These are phyloP conservation scores for Parambassis ranga DNA, from an alignment of 2,797 vertebrate species.

Conservation along the genomic window DNA sequence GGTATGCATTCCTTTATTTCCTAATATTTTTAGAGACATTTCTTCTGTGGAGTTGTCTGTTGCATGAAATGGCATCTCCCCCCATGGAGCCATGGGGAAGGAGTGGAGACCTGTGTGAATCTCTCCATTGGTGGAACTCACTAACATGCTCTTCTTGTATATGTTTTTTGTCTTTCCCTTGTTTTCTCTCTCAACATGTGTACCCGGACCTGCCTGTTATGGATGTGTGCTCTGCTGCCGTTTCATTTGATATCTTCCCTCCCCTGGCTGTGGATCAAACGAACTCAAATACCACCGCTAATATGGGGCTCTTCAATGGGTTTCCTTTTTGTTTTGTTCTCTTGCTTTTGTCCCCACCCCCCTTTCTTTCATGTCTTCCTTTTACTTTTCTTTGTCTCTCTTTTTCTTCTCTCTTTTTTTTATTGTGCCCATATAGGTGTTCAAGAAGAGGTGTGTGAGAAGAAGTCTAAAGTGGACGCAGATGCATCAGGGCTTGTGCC, in stretches of 20 bases:
- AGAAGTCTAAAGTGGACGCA: slow-evolving; percentile 68
- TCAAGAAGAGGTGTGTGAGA: slow-evolving; percentile 53
- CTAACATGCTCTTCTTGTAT: slow-evolving; percentile 79
- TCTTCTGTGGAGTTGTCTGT: slow-evolving; percentile 43
- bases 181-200: slow-evolving; percentile 83
- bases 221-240: slow-evolving; percentile 77
- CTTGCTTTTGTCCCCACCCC: slow-evolving; percentile 18
- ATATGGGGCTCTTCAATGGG: slow-evolving; percentile 74
- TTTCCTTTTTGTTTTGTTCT: slow-evolving; percentile 51
- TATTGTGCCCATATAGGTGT: slow-evolving; percentile 58
- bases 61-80: slow-evolving; percentile 62
- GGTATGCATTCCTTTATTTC: slow-evolving; percentile 63
- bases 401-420: slow-evolving; percentile 40
- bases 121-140: slow-evolving; percentile 45
- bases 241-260: slow-evolving; percentile 76
- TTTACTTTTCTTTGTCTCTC: slow-evolving; percentile 24
- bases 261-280: slow-evolving; percentile 73
- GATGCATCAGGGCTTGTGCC: slow-evolving; percentile 78
- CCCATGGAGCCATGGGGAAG: slow-evolving; percentile 63
- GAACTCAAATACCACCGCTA: slow-evolving; percentile 71
- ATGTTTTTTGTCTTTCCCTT: slow-evolving; percentile 83
- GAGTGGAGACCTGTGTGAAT: slow-evolving; percentile 73
- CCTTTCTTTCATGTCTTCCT: slow-evolving; percentile 5
- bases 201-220: slow-evolving; percentile 71
- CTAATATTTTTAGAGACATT: slow-evolving; percentile 20